Evolutionary conservation across 2,888 invertebrate species (phyloP).

Genomic region (Netelia inedita): DNA sequence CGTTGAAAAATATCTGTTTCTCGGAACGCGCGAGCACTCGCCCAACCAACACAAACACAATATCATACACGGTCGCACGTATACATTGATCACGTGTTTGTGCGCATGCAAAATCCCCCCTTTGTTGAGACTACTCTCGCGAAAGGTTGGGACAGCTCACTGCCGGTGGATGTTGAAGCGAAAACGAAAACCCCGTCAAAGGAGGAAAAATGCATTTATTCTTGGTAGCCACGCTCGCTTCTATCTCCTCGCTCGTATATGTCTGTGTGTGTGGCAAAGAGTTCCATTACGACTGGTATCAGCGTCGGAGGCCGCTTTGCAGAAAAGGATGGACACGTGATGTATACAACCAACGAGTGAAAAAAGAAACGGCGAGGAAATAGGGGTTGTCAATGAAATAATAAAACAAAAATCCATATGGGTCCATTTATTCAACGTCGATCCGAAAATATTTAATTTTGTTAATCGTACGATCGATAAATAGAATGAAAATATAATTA

Average conservation of each 20-base stretch:
- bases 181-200: constrained; percentile 71
- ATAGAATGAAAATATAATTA: background rate
- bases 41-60: background rate
- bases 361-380: background rate
- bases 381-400: constrained; percentile 51
- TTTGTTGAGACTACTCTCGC: constrained; percentile 70
- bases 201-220: constrained; percentile 74
- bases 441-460: too few relatives aligned
- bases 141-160: constrained; percentile 59
- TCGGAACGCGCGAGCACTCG: constrained; percentile 45
- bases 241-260: constrained; percentile 48
- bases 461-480: too few relatives aligned
- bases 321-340: constrained; percentile 23
- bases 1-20: constrained; percentile 66
- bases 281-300: constrained; percentile 44
- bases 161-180: constrained; percentile 52
- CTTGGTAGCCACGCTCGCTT: constrained; percentile 61
- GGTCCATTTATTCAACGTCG: background rate
- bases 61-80: background rate
- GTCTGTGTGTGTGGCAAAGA: constrained; percentile 46
- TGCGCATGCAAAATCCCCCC: constrained; percentile 50
- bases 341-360: constrained; percentile 8
- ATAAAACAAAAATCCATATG: background rate
- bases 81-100: constrained; percentile 29
- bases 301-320: constrained; percentile 4